Percentiles rank a stretch among this genome's conserved stretches.
Evolutionary conservation across 2,888 invertebrate species (phyloP).

Genomic region (Eupithecia insigniata): DNA sequence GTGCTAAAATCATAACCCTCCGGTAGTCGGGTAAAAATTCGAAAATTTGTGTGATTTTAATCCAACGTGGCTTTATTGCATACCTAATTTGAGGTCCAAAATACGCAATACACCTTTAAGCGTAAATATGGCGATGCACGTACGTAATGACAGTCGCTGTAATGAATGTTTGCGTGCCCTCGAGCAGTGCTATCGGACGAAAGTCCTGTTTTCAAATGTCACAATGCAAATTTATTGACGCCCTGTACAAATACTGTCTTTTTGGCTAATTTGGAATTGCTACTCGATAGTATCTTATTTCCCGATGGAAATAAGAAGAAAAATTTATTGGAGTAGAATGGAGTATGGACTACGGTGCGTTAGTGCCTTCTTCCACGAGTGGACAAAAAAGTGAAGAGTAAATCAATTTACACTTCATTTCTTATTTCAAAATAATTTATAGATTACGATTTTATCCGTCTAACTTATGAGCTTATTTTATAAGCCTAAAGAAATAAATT

Average conservation of each 20-base stretch:
- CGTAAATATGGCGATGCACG: background rate
- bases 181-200: background rate
- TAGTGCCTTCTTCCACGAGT: background rate
- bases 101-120: background rate
- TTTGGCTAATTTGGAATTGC: background rate
- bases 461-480: too few species aligned
- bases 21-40: too few species aligned
- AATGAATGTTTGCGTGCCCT: slow-evolving; percentile 6
- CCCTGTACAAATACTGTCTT: background rate
- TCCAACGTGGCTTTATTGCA: background rate
- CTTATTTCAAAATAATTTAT: too few species aligned
- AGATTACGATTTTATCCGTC: too few species aligned
- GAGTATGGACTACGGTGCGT: background rate
- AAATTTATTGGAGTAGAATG: background rate
- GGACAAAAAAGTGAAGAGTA: too few species aligned
- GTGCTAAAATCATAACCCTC: too few species aligned
- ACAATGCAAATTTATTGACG: background rate
- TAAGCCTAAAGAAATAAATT: too few species aligned
- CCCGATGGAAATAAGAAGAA: background rate
- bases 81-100: background rate
- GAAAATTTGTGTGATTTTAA: too few species aligned
- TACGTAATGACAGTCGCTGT: background rate
- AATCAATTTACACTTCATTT: too few species aligned
- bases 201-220: background rate
- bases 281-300: too few species aligned